These are phyloP conservation scores for Heteromurus nitidus DNA, from an alignment of 2,888 invertebrate genomes.

Conservation along the genomic window DNA sequence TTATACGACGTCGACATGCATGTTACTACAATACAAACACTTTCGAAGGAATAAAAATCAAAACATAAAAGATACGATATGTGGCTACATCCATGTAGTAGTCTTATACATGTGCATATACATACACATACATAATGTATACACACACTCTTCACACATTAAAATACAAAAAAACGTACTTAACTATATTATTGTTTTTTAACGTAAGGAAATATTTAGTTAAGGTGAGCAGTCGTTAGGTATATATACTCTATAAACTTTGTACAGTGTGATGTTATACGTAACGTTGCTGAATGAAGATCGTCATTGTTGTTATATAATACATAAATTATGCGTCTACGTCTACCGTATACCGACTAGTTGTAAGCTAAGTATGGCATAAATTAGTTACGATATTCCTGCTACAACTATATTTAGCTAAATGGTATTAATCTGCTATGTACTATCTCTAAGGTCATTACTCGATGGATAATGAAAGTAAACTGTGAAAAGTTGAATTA, in stretches of 20 bases:
- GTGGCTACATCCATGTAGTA: not conserved
- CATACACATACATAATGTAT: constrained; percentile 7
- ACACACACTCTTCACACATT: constrained; percentile 13
- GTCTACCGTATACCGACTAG: constrained; percentile 37
- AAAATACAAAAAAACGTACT: too few relatives aligned
- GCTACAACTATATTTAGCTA: constrained; percentile 32
- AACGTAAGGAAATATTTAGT: too few relatives aligned
- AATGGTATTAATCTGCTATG: constrained; percentile 21
- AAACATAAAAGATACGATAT: not conserved
- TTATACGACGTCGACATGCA: not conserved
- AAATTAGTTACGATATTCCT: not conserved
- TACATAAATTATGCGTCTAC: not conserved
- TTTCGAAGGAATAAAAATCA: constrained; percentile 18
- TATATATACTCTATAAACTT: constrained; percentile 49
- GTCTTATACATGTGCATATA: not conserved
- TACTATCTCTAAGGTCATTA: constrained; percentile 29
- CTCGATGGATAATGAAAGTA: constrained; percentile 12
- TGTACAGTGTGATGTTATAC: constrained; percentile 62
- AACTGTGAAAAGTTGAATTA: constrained; percentile 45
- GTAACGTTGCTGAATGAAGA: constrained; percentile 41
- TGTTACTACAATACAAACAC: not conserved
- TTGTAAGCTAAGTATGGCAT: constrained; percentile 9
- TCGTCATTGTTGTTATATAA: constrained; percentile 59
- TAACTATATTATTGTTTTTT: constrained; percentile 23
- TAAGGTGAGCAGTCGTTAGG: constrained; percentile 12